Conservation (phyloP, 2,113 vertebrate species). For the Penelope pileata region DNA sequence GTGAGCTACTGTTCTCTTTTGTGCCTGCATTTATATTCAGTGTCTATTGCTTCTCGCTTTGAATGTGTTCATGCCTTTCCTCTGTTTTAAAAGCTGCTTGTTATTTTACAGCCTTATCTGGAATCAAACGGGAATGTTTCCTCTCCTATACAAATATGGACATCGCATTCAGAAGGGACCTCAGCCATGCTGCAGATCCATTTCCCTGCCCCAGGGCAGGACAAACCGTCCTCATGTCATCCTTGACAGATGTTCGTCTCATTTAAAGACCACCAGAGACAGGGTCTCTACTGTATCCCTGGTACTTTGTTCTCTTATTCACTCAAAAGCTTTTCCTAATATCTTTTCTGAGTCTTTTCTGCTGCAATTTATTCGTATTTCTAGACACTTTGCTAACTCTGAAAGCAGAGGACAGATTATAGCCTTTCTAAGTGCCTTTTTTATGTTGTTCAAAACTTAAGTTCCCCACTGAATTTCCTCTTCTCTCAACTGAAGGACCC, state of each 20-base stretch:
- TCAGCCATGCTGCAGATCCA: background rate
- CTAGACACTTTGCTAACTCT: background rate
- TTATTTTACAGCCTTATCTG: background rate
- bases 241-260: conserved; percentile 11
- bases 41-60: background rate
- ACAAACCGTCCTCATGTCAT: background rate
- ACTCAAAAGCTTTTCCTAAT: background rate
- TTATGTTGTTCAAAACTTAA: conserved; percentile 41
- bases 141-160: background rate
- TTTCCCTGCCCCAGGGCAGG: background rate
- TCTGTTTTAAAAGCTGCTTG: background rate
- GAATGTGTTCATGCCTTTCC: background rate
- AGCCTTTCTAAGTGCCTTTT: conserved; percentile 5
- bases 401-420: background rate
- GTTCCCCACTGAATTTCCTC: conserved; percentile 18
- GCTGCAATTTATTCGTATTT: conserved; percentile 7
- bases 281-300: background rate
- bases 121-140: background rate
- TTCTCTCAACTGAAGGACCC: background rate
- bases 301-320: conserved; percentile 6
- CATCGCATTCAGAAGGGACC: background rate
- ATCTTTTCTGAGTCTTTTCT: background rate
- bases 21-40: background rate
- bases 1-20: background rate
- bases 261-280: background rate